phyloP scores from a whole-genome alignment of 2,888 invertebrate species.

The Ellobium chinense region DNA sequence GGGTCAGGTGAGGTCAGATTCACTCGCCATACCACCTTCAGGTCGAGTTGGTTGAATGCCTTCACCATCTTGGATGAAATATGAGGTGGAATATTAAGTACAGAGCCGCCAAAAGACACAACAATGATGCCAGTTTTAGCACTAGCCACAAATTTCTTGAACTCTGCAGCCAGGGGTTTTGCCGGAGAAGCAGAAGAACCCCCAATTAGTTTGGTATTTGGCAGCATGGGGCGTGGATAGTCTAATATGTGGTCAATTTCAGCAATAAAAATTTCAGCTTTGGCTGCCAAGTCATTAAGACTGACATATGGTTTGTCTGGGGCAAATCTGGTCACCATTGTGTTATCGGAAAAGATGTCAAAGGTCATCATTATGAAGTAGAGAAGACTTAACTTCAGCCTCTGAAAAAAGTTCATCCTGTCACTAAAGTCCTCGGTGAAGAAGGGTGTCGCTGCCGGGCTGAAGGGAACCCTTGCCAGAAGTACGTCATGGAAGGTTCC shows the following conservation, averaged over 20 bases:
- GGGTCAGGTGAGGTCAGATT: conserved; percentile 47
- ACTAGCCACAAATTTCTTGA: conserved; percentile 49
- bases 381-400: conserved; percentile 28
- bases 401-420: conserved; percentile 44
- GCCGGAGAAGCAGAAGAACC: conserved; percentile 55
- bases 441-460: conserved; percentile 30
- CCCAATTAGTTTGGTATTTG: conserved; percentile 55
- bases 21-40: conserved; percentile 48
- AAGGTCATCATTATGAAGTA: conserved; percentile 6
- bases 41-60: conserved; percentile 46
- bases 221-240: conserved; percentile 53
- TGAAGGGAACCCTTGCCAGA: conserved; percentile 45
- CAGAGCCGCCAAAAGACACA: conserved; percentile 57
- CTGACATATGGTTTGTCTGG: conserved; percentile 50
- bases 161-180: conserved; percentile 48
- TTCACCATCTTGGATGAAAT: conserved; percentile 45
- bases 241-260: conserved; percentile 56
- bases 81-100: conserved; percentile 37
- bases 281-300: conserved; percentile 39
- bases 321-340: conserved; percentile 49
- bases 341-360: conserved; percentile 43
- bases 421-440: conserved; percentile 26
- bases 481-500: conserved; percentile 43
- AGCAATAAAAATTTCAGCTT: conserved; percentile 48
- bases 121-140: conserved; percentile 53